A percentile compares a stretch with the other conserved stretches of the same genome.
These are phyloP conservation scores for Ctenochaetus hawaiiensis DNA, from an alignment of 2,797 vertebrate species.

Conservation along the genomic window DNA sequence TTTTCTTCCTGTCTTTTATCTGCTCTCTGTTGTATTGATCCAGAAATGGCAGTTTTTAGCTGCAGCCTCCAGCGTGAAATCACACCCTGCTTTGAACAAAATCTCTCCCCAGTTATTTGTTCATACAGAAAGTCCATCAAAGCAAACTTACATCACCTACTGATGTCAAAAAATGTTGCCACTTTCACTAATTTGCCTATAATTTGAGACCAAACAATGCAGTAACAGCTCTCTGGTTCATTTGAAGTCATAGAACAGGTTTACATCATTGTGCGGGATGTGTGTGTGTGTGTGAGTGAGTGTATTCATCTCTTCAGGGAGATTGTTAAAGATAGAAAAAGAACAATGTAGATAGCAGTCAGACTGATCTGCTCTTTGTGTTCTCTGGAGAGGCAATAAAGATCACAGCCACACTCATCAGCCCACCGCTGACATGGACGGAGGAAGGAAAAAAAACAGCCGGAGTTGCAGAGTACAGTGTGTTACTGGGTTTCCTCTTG, in stretches of 20 bases:
- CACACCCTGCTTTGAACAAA: constrained; percentile 34
- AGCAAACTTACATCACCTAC: not conserved
- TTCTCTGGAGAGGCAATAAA: constrained; percentile 34
- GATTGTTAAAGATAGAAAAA: constrained; percentile 41
- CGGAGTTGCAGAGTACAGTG: not conserved
- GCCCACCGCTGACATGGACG: not conserved
- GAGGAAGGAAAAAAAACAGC: not conserved
- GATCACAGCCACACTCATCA: constrained; percentile 32
- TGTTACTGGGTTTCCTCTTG: too few relatives aligned
- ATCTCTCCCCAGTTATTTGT: not conserved
- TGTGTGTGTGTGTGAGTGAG: too few relatives aligned
- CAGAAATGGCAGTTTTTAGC: constrained; percentile 73
- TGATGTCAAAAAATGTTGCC: not conserved
- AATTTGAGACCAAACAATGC: not conserved
- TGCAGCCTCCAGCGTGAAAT: constrained; percentile 65
- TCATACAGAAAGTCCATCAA: not conserved
- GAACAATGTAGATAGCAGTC: not conserved
- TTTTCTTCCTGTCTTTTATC: constrained; percentile 45
- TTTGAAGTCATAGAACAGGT: not conserved
- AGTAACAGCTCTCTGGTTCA: not conserved
- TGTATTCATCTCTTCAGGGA: constrained; percentile 16
- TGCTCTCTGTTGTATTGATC: constrained; percentile 74
- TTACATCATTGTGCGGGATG: constrained; percentile 14
- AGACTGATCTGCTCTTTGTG: constrained; percentile 20
- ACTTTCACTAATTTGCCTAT: not conserved